Base-by-base conservation (phyloP, 2,797 vertebrate genomes). In the Chloroceryle amazona region DNA sequence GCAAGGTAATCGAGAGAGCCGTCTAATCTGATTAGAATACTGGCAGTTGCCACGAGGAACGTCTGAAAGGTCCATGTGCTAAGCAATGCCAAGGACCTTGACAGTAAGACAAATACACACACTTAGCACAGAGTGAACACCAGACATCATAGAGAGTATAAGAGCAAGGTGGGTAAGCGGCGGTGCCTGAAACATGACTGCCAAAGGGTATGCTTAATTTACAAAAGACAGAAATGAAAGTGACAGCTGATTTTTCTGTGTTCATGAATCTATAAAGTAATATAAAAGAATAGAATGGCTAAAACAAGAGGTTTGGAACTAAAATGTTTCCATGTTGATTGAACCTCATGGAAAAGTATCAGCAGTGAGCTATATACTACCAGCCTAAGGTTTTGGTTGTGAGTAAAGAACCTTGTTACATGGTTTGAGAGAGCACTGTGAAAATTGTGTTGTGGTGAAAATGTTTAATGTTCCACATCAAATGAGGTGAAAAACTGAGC, bases 181-280 rank as follows among this genome's bases (percentile, higher is more conserved):
- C 28, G 18, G 26, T 29, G 11, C 37, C 54, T 81, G 72, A 33
- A 47, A 60, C 10, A 7, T 2, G 3, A 31, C 33, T 78, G 23
- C 31, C 0, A 0, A 47, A 84, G n/a, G 10, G 18, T 19, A 23
- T 46, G 20, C 23, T 91, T 18, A 6, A 1, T 58, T 61, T 13
- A 29, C 47, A 47, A 61, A 73, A 81, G 17, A 10, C 0, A 52
- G 55, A 35, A 60, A 52, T 26, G 9, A 7, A 29, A 67, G 20
- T 44, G 42, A 42, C 5, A 7, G 6, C 41, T 58, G 31, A 13
- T 54, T 70, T 70, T 74, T 33, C n/a, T 89, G 49, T 63, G 51
- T 22, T 46, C 33, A 55, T 46, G 39, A 62, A 20, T n/a, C 28
- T 47, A 7, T 65, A 58, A 42, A 61, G 7, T 26, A 52, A 55